A percentile compares a stretch with the other conserved stretches of the same genome.
Conservation (phyloP, 2,888 invertebrate species). For the Acanthosoma haemorrhoidale region DNA sequence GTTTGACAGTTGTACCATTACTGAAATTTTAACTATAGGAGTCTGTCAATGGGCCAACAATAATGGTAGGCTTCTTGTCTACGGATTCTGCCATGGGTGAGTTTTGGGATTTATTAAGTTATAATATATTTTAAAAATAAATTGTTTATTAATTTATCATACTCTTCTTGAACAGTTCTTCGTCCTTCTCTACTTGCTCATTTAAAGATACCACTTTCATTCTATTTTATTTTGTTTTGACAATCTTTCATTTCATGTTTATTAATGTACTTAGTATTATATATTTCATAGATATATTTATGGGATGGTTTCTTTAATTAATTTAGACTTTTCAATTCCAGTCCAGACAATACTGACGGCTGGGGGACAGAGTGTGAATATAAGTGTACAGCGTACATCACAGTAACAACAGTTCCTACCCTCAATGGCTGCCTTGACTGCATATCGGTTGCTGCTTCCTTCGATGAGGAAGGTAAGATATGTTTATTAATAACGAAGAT, state of each 20-base stretch:
- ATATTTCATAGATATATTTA: too few relatives aligned
- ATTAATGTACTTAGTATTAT: background rate
- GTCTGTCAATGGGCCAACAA: slow-evolving; percentile 69
- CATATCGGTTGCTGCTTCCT: slow-evolving; percentile 50
- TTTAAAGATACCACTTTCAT: too few relatives aligned
- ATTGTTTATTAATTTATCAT: background rate
- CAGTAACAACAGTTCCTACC: slow-evolving; percentile 62
- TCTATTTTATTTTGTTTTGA: background rate
- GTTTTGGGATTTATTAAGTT: background rate
- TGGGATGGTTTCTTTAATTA: background rate
- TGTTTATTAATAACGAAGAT: background rate
- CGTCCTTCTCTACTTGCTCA: background rate
- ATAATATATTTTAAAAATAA: background rate
- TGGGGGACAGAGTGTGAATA: slow-evolving; percentile 35
- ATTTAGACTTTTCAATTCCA: slow-evolving; percentile 34
- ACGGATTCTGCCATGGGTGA: slow-evolving; percentile 58
- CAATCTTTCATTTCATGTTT: background rate
- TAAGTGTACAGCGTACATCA: slow-evolving; percentile 52
- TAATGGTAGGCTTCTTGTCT: slow-evolving; percentile 59
- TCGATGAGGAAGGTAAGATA: slow-evolving; percentile 50
- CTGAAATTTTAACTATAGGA: slow-evolving; percentile 52
- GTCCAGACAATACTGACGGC: slow-evolving; percentile 42
- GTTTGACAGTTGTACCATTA: slow-evolving; percentile 53
- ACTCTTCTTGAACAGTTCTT: background rate
- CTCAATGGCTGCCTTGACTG: slow-evolving; percentile 59